Evolutionary conservation across 2,888 invertebrate species (phyloP), one percentile per base, ranked within the genome.

Genomic region (Lydus trimaculatus): DNA sequence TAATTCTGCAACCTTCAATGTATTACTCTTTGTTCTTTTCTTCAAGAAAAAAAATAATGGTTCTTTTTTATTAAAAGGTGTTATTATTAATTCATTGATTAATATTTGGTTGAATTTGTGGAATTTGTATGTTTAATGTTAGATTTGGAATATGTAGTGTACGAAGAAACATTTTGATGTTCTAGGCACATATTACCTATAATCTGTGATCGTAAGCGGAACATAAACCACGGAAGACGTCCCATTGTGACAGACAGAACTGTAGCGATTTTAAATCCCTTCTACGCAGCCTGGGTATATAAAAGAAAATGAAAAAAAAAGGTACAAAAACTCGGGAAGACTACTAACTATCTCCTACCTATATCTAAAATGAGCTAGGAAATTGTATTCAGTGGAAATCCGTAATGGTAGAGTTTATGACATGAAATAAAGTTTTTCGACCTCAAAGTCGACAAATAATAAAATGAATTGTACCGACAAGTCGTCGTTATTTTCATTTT

Each of bases 241-340:
- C 73, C 73, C 65, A 69, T 70, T 68, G 73, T 75, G 73, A 73
- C 75, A 74, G 72, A 75, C 70, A 78, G 75, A 74, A 71, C 75
- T 72, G 76, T 78, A 79, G 78, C 76, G 78, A 74, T 79, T 80
- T 79, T 78, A 79, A 81, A 80, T 78, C 78, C 75, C 64, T 73
- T 66, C 75, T 73, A 78, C 80, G 79, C 78, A 76, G 73, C 71
- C 73, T 71, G 76, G 75, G 73, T 77, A 76, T 79, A 76, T 77
- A 79, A 75, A 73, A 76, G 76, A 76, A 75, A 76, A 78, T 52
- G 25, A 13, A 8, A 5, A 4, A 48, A 9, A 20, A 20, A 23
- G 1, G 23, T 52, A 13, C 11, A 52, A 52, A 52, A 52, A 13
- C 48, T 7, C 48, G 20, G 9, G n/a, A 48, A 48, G 20, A 48